Percentiles rank a stretch among this genome's conserved stretches.
Evolutionary conservation across 2,113 vertebrate genomes (phyloP).

Genomic region (Mesitornis unicolor): DNA sequence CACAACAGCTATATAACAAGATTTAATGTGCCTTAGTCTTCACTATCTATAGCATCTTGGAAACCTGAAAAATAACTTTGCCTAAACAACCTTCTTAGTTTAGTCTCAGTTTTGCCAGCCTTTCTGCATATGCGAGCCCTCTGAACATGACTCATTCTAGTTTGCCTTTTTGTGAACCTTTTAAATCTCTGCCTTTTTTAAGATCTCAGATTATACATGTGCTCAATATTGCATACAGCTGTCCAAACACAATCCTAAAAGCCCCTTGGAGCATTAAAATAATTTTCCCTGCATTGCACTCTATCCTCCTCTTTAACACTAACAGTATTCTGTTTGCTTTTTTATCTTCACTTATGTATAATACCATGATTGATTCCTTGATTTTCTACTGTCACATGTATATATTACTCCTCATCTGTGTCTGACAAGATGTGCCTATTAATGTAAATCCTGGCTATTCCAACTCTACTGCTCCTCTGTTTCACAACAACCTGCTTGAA

Average conservation of each 20-base stretch:
- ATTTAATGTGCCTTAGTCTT: neutral
- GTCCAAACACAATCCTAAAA: constrained; percentile 49
- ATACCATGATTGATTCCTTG: neutral
- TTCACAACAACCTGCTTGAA: neutral
- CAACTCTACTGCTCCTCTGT: neutral
- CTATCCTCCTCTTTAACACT: neutral
- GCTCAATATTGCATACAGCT: constrained; percentile 2
- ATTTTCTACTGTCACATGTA: neutral
- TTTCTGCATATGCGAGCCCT: neutral
- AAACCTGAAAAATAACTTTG: neutral
- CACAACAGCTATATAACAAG: neutral
- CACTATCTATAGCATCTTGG: neutral
- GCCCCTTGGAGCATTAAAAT: neutral
- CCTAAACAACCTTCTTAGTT: neutral
- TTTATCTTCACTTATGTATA: neutral
- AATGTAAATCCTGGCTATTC: neutral
- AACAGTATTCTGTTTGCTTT: constrained; percentile 1
- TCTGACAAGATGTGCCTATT: neutral
- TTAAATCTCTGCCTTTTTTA: constrained; percentile 7
- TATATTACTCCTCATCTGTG: neutral
- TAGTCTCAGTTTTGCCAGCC: neutral
- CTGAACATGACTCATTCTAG: neutral
- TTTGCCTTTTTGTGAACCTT: neutral
- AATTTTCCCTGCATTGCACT: neutral
- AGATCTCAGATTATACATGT: neutral